Evolutionary conservation across 2,113 vertebrate genomes (phyloP).

Genomic region (Anser brachyrhynchus): DNA sequence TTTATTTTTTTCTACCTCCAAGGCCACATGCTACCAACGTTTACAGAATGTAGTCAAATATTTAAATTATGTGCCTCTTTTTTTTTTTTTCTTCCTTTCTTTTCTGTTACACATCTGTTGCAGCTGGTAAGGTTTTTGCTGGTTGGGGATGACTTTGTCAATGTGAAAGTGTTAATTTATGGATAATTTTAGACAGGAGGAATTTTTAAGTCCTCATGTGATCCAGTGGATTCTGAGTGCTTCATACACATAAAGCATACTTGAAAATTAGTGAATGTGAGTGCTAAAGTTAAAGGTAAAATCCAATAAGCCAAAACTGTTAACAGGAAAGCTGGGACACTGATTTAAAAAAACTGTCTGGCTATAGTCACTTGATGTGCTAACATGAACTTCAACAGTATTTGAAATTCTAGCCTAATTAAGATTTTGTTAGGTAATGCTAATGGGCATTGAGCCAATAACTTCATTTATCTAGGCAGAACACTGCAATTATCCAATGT

Average conservation of each 20-base stretch:
- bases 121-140: neutral
- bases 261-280: neutral
- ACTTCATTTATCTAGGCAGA: neutral
- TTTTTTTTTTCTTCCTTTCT: neutral
- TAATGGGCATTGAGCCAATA: neutral
- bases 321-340: neutral
- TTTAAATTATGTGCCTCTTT: neutral
- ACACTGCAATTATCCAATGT: neutral
- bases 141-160: neutral
- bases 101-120: neutral
- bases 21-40: neutral
- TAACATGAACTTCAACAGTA: neutral
- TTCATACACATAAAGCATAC: neutral
- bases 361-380: neutral
- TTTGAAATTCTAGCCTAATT: slow-evolving; percentile 12
- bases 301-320: neutral
- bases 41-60: neutral
- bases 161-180: neutral
- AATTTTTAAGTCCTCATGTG: neutral
- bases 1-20: neutral
- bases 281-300: neutral
- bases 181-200: neutral
- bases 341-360: neutral
- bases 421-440: slow-evolving; percentile 19
- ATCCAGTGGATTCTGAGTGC: neutral